These are phyloP conservation scores for Tautogolabrus adspersus DNA, from an alignment of 2,113 vertebrate genomes.

Conservation along the genomic window DNA sequence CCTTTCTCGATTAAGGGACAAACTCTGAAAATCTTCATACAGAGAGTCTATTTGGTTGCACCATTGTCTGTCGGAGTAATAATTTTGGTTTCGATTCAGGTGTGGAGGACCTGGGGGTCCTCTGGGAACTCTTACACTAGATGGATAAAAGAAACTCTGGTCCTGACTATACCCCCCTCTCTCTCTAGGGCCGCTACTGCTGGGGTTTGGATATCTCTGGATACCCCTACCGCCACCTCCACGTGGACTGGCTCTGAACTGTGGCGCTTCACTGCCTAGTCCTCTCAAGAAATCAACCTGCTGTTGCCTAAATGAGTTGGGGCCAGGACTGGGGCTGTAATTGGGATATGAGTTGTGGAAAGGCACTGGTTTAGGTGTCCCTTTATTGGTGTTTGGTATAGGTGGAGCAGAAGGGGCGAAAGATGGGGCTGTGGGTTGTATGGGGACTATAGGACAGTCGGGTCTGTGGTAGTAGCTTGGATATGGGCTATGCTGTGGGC, in stretches of 20 bases:
- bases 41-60: conserved; percentile 37
- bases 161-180: conserved; percentile 48
- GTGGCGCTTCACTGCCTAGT: conserved; percentile 71
- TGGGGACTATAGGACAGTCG: conserved; percentile 22
- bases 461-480: conserved; percentile 49
- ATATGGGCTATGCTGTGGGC: conserved; percentile 37
- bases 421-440: not conserved
- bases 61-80: conserved; percentile 45
- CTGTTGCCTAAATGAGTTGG: conserved; percentile 65
- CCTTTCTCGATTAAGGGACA: conserved; percentile 60
- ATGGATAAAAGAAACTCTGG: conserved; percentile 12
- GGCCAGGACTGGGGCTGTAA: not conserved
- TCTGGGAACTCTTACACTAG: conserved; percentile 25
- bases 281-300: conserved; percentile 85
- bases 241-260: conserved; percentile 37
- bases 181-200: conserved; percentile 33
- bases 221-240: not conserved
- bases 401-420: conserved; percentile 34
- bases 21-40: conserved; percentile 61
- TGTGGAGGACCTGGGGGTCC: conserved; percentile 16
- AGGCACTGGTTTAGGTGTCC: not conserved
- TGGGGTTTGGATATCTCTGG: conserved; percentile 37
- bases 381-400: conserved; percentile 36
- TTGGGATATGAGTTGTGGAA: conserved; percentile 32
- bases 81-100: conserved; percentile 51